Base-by-base conservation (phyloP, 2,888 invertebrate genomes). In the Leucozona laternaria region DNA sequence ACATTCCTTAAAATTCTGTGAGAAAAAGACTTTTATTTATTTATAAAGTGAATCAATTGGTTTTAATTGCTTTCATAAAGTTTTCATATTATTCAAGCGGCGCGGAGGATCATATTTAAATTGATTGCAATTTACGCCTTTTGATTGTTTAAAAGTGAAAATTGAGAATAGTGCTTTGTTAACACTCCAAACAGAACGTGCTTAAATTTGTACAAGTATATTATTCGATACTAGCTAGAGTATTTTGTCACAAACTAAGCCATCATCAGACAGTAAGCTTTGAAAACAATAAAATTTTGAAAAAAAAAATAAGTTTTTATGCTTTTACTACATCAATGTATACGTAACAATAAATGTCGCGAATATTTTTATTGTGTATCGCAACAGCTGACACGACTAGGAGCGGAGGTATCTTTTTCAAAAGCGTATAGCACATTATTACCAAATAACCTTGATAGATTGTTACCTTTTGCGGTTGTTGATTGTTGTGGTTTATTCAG, bases 31-130 rank as follows among this genome's bases (percentile, higher is more conserved):
- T 1, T 22, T n/a, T 6, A 17, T 40, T 4, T 15, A 25, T 28
- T 13, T 7, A 25, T 20, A 48, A 40, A 60, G 58, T 70, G 78
- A 73, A 57, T 43, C 64, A 81, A 82, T 82, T 78, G 66, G 66
- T 72, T 82, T 82, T 82, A 66, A 78, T 82, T 78, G 40, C 11
- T 70, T 22, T 10, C 20, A 40, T 13, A n/a, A 22, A n/a, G n/a
- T 40, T 15, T 53, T 8, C 28, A 2, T 31, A 13, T 31, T 11
- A 22, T 60, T n/a, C 25, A 37, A 8, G 10, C 17, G 13, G 28
- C 34, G 15, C 17, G 15, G 28, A 34, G 53, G 62, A 60, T 31
- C 4, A 20, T 53, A 20, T 20, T 48, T 53, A 60, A 79, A 68
- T 80, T 75, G 66, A 28, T 34, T 11, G 13, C 76, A 70, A 76